Evolutionary conservation across 2,113 vertebrate species (phyloP).

Genomic region (Carettochelys insculpta): DNA sequence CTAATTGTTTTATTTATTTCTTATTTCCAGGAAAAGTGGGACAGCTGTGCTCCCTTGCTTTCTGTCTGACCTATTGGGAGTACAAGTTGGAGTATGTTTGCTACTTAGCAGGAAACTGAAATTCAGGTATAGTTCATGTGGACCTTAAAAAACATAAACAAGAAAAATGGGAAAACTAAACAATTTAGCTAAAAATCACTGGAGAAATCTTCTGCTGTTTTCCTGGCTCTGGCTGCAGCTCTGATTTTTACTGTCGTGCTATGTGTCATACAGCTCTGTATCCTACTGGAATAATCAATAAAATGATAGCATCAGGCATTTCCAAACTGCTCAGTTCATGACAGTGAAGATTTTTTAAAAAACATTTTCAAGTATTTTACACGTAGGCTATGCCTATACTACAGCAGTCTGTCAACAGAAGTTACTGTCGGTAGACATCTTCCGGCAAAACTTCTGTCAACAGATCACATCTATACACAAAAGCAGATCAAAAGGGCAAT

Average conservation of each 20-base stretch:
- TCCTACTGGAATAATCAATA: background rate
- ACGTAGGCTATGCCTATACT: no score
- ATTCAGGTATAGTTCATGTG: slow-evolving; percentile 39
- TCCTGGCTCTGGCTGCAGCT: background rate
- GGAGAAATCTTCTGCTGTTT: background rate
- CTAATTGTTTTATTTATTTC: background rate
- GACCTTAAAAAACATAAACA: background rate
- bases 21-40: background rate
- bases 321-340: background rate
- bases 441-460: no score
- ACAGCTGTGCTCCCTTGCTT: background rate
- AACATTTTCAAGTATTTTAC: background rate
- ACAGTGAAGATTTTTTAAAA: background rate
- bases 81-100: slow-evolving; percentile 51
- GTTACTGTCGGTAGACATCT: no score
- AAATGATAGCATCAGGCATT: background rate
- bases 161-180: background rate
- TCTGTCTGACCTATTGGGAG: background rate
- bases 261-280: background rate
- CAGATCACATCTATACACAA: no score
- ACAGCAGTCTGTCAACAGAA: no score
- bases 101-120: slow-evolving; percentile 42
- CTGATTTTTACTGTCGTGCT: background rate
- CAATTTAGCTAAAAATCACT: background rate
- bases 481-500: no score